Percentiles rank a stretch among this genome's conserved stretches.
These are phyloP conservation scores for Hirtodrosophila trivittata DNA, from an alignment of 2,888 invertebrate genomes.

Conservation along the genomic window DNA sequence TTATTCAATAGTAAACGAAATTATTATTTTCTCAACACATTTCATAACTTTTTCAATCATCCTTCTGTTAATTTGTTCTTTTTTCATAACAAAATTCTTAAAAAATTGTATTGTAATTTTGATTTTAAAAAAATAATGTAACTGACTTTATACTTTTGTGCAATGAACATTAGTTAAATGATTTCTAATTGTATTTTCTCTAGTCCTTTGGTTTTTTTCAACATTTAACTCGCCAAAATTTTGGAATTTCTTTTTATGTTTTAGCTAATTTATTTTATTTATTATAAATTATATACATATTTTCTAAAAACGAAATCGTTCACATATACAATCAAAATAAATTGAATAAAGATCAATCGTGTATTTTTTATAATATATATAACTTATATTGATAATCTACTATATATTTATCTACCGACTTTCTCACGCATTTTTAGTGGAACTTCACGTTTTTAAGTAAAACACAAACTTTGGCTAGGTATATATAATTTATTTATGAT, in stretches of 20 bases:
- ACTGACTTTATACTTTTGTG: conserved; percentile 40
- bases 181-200: conserved; percentile 64
- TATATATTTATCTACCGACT: neutral
- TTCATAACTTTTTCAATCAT: conserved; percentile 40
- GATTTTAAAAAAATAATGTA: conserved; percentile 19
- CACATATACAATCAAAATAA: conserved; percentile 49
- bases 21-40: conserved; percentile 33
- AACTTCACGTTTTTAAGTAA: too few species aligned
- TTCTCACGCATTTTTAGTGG: too few species aligned
- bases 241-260: conserved; percentile 71
- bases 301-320: conserved; percentile 58
- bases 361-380: too few species aligned
- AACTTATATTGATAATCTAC: neutral
- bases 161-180: conserved; percentile 49
- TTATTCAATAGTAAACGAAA: conserved; percentile 58
- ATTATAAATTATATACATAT: conserved; percentile 60
- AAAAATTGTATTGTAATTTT: conserved; percentile 22
- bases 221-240: conserved; percentile 54
- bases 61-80: conserved; percentile 4
- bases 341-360: conserved; percentile 37
- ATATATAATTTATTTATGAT: conserved; percentile 49
- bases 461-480: conserved; percentile 8
- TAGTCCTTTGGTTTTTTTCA: conserved; percentile 57
- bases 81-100: conserved; percentile 21
- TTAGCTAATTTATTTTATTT: conserved; percentile 75